Evolutionary conservation across 2,888 invertebrate species (phyloP).

Genomic region (Cetonia aurata): DNA sequence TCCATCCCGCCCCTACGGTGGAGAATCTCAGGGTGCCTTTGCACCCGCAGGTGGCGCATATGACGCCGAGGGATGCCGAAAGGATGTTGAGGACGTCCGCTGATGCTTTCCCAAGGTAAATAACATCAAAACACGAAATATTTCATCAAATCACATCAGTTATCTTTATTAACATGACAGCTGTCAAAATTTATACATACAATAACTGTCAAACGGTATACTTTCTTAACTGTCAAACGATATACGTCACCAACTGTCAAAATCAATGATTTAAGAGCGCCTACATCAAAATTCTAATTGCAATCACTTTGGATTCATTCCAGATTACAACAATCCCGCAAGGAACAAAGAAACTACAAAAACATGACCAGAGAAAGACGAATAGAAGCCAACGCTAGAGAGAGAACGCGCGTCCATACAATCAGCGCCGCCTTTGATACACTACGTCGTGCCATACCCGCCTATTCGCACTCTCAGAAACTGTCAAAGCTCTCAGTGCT

Average conservation of each 20-base stretch:
- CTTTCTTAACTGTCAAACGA: too few relatives aligned
- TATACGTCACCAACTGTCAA: not conserved
- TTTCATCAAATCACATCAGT: not conserved
- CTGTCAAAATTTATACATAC: not conserved
- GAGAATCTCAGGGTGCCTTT: slow-evolving; percentile 59
- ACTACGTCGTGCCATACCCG: slow-evolving; percentile 84
- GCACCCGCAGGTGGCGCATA: slow-evolving; percentile 57
- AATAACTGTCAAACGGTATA: not conserved
- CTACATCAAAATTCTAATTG: slow-evolving; percentile 1
- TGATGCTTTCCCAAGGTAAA: slow-evolving; percentile 59
- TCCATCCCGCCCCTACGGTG: not conserved
- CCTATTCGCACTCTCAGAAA: slow-evolving; percentile 94
- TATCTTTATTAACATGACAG: not conserved
- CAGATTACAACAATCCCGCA: slow-evolving; percentile 57
- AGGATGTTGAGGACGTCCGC: slow-evolving; percentile 57
- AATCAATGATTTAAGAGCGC: not conserved
- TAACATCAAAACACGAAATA: slow-evolving; percentile 3
- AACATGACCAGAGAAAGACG: slow-evolving; percentile 94
- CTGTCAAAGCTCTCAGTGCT: slow-evolving; percentile 93
- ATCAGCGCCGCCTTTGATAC: slow-evolving; percentile 97
- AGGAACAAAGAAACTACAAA: slow-evolving; percentile 90
- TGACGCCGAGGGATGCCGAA: slow-evolving; percentile 59
- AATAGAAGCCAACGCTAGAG: slow-evolving; percentile 94
- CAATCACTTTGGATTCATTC: slow-evolving; percentile 7
- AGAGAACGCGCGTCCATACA: slow-evolving; percentile 93